Evolutionary conservation across 2,888 invertebrate genomes (phyloP), one percentile per base, ranked within the genome.

Genomic region (Cepaea hortensis): DNA sequence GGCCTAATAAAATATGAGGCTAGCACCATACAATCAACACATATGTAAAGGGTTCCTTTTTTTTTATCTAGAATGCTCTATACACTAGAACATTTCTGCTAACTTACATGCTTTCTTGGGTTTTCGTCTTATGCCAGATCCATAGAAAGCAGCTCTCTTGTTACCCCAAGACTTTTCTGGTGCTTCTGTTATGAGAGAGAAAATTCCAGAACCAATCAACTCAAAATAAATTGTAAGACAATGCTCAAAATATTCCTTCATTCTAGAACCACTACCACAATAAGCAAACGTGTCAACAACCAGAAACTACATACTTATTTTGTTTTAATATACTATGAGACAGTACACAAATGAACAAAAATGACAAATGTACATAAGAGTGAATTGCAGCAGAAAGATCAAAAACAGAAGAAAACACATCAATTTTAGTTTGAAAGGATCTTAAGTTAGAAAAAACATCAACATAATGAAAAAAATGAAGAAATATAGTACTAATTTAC

Each of bases 91-190:
- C 72, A 72, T 23, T 13, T 20, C 35, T 46, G 20, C 4, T 23
- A 46, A 50, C 81, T 23, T 84, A 87, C 87, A 84, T 80, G 87
- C 80, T 73, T 84, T 48, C 62, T 87, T 87, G 15, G 84, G 84
- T 62, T 87, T 87, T 65, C 87, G 65, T 62, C 75, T 77, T 23
- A 87, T 84, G 11, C 87, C 87, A 48, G 87, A 87, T 79, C 87
- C 87, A 87, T 87, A 87, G 65, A 87, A 87, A 50, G 75, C 84
- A 73, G 77, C 5, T 61, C 84, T 79, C 50, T 87, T 84, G 55
- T 62, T 83, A 7, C 87, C 84, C 87, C 87, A 87, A 15, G 87
- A 87, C 79, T 84, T 83, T 72, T 87, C 87, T 68, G 84, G 87
- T 48, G 80, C 87, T 72, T 87, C 87, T 87, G 55, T 20, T 50